Percentiles rank a stretch among this genome's conserved stretches.
These are phyloP conservation scores for Entomyzon cyanotis DNA, from an alignment of 2,113 vertebrate species.

Conservation along the genomic window DNA sequence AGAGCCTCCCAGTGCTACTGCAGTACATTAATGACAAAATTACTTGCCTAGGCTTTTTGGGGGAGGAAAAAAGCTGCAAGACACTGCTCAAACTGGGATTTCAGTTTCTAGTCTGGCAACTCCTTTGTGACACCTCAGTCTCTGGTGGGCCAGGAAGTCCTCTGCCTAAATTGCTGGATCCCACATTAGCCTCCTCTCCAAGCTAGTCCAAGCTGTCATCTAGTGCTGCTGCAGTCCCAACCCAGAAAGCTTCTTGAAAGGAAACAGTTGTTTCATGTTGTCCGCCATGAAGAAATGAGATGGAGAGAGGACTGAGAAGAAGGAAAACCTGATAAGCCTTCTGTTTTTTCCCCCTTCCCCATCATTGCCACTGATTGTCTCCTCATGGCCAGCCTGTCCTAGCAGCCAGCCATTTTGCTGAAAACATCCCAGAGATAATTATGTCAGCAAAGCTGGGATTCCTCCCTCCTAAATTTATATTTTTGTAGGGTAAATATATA, in stretches of 20 bases:
- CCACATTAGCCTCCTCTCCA: background rate
- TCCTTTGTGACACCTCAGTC: background rate
- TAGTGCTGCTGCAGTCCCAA: background rate
- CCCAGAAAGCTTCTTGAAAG: background rate
- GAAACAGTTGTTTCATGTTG: background rate
- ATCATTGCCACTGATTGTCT: background rate
- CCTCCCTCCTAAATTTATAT: conserved; percentile 39
- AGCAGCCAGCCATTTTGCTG: background rate
- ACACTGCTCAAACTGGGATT: background rate
- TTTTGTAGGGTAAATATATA: conserved; percentile 47
- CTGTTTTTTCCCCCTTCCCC: background rate
- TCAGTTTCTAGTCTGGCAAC: background rate
- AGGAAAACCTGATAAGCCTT: background rate
- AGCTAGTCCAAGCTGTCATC: background rate
- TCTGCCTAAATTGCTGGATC: background rate
- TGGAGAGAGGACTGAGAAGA: background rate
- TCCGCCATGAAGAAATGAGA: background rate
- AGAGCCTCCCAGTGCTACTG: conserved; percentile 8
- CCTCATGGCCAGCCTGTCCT: background rate
- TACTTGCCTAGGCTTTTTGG: background rate
- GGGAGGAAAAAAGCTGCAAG: background rate
- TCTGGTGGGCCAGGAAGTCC: background rate
- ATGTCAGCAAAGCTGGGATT: conserved; percentile 23
- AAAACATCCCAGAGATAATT: background rate
- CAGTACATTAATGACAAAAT: conserved; percentile 44